Evolutionary conservation across 2,797 vertebrate genomes (phyloP).

Genomic region (Muscicapa striata): DNA sequence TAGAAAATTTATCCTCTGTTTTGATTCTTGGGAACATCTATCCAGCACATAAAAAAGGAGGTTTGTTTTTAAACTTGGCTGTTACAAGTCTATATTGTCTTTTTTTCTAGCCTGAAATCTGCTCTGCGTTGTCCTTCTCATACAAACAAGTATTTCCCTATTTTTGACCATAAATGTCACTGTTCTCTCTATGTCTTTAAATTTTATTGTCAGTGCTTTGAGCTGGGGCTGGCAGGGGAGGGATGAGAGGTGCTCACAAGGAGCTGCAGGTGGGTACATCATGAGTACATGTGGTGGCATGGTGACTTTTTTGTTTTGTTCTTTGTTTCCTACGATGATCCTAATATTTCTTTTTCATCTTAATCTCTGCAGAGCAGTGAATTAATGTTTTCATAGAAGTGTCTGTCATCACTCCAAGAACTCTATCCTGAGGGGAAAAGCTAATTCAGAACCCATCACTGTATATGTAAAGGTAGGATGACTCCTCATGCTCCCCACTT

Average conservation of each 20-base stretch:
- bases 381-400: slow-evolving; percentile 56
- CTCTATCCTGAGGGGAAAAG: slow-evolving; percentile 47
- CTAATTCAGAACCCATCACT: slow-evolving; percentile 47
- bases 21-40: not conserved
- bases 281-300: not conserved
- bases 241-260: not conserved
- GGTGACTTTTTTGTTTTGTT: slow-evolving; percentile 42
- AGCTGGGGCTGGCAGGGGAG: not conserved
- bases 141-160: not conserved
- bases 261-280: not conserved
- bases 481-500: not conserved
- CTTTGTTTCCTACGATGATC: slow-evolving; percentile 1
- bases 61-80: not conserved
- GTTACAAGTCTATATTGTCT: not conserved
- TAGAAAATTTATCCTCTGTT: not conserved
- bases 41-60: not conserved
- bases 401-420: slow-evolving; percentile 22
- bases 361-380: slow-evolving; percentile 40
- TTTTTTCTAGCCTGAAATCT: not conserved
- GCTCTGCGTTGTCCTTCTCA: not conserved
- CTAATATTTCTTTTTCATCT: slow-evolving; percentile 41
- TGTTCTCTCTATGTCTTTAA: not conserved
- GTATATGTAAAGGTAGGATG: slow-evolving; percentile 9
- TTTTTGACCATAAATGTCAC: not conserved
- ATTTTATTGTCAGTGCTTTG: not conserved